A percentile compares a stretch with the other conserved stretches of the same genome.
Evolutionary conservation across 35 echinoderm and acorn worm genomes (phyloP).

Genomic region (Eucidaris tribuloides): DNA sequence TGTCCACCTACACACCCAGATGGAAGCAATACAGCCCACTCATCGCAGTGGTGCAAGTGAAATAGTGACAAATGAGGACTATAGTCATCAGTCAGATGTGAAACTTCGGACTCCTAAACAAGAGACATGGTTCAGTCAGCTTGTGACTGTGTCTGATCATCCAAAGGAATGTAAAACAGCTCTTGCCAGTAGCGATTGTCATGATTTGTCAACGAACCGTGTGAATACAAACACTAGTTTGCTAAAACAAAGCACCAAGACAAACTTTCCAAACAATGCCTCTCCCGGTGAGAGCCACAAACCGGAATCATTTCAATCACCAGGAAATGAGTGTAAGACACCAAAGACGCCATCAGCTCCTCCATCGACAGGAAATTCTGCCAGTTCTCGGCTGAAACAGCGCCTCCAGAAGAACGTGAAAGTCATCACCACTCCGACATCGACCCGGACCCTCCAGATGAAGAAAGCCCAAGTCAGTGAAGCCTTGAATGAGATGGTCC

Average conservation of each 20-base stretch:
- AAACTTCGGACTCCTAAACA: neutral
- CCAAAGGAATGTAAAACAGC: neutral
- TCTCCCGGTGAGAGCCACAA: neutral
- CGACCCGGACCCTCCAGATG: neutral
- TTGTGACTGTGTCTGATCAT: neutral
- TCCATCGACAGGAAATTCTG: neutral
- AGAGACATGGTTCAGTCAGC: slow-evolving; percentile 33
- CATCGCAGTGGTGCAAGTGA: neutral
- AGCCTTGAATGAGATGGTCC: slow-evolving; percentile 45
- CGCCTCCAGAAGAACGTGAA: slow-evolving; percentile 73
- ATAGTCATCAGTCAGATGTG: neutral
- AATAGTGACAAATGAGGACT: neutral
- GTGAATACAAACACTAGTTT: neutral
- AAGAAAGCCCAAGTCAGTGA: slow-evolving; percentile 35
- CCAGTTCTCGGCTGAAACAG: slow-evolving; percentile 35
- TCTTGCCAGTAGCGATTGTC: neutral
- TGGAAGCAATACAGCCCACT: neutral
- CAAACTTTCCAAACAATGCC: neutral
- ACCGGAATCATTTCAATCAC: neutral
- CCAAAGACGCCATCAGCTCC: neutral
- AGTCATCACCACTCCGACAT: slow-evolving; percentile 23
- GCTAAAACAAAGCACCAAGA: neutral
- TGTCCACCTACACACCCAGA: neutral
- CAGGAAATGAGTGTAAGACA: neutral
- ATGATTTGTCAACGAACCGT: neutral